These are phyloP conservation scores for Heterocephalus glaber DNA, from an alignment of 2,113 vertebrate species.

Conservation along the genomic window DNA sequence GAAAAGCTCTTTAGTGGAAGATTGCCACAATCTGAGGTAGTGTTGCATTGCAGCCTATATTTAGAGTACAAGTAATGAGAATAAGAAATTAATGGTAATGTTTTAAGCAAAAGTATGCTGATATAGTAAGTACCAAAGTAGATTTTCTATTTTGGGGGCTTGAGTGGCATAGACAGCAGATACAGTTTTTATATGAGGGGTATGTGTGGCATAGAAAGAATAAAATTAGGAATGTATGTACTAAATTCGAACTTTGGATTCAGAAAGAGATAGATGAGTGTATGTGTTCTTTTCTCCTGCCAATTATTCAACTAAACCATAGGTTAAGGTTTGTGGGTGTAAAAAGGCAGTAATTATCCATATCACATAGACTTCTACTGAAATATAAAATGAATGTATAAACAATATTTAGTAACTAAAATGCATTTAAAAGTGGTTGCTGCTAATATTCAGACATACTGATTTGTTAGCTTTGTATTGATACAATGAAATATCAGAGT, in stretches of 20 bases:
- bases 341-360: background rate
- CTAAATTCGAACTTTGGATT: background rate
- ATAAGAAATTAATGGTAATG: background rate
- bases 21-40: no score
- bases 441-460: background rate
- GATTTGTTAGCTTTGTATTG: background rate
- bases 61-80: background rate
- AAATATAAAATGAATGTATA: background rate
- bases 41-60: background rate
- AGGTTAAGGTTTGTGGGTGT: background rate
- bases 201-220: background rate
- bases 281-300: background rate
- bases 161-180: background rate
- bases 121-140: background rate
- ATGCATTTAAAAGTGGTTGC: background rate
- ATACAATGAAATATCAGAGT: background rate
- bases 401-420: background rate
- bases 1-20: background rate
- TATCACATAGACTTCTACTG: no score
- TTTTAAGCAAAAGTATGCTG: background rate
- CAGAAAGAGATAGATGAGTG: background rate
- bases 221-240: background rate
- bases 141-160: background rate
- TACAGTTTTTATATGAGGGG: background rate
- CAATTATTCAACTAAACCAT: background rate